Evolutionary conservation across 1,140 invertebrate species (phyloP).

Genomic region (Copidosoma floridanum): DNA sequence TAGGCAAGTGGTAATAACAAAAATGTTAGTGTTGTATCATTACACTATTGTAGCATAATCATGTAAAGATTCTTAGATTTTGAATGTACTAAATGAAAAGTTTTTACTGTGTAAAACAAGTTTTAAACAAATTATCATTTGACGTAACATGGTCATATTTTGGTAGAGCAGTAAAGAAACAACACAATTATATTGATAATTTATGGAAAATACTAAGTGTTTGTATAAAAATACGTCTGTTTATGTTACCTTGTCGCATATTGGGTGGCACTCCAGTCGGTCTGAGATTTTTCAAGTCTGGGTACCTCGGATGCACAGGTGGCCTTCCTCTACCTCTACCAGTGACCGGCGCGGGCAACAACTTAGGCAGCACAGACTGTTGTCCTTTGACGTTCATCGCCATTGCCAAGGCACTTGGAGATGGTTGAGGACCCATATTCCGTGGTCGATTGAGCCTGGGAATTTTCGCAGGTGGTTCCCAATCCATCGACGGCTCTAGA

Average conservation of each 20-base stretch:
- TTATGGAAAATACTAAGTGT: background rate
- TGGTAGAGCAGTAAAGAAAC: too few relatives aligned
- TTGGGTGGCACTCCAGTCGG: slow-evolving; percentile 37
- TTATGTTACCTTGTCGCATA: slow-evolving; percentile 46
- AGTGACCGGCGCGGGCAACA: slow-evolving; percentile 50
- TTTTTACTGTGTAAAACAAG: too few relatives aligned
- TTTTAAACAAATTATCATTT: too few relatives aligned
- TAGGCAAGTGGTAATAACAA: slow-evolving; percentile 30
- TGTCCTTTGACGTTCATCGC: slow-evolving; percentile 52
- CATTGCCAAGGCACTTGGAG: slow-evolving; percentile 46
- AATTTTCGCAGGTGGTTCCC: slow-evolving; percentile 91
- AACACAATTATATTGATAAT: too few relatives aligned
- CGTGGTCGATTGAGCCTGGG: slow-evolving; percentile 65
- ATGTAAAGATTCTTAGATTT: too few relatives aligned
- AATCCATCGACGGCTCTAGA: slow-evolving; percentile 78
- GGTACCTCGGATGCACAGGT: slow-evolving; percentile 53
- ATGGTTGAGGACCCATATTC: slow-evolving; percentile 42
- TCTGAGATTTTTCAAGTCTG: slow-evolving; percentile 49
- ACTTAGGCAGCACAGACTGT: slow-evolving; percentile 59
- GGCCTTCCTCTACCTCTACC: slow-evolving; percentile 51
- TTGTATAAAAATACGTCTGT: too few relatives aligned
- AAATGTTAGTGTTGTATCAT: slow-evolving; percentile 4
- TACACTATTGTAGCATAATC: too few relatives aligned
- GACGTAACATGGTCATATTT: too few relatives aligned
- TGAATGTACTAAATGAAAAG: too few relatives aligned